Evolutionary conservation across 2,113 vertebrate species (phyloP).

Genomic region (Paramormyrops kingsleyae): DNA sequence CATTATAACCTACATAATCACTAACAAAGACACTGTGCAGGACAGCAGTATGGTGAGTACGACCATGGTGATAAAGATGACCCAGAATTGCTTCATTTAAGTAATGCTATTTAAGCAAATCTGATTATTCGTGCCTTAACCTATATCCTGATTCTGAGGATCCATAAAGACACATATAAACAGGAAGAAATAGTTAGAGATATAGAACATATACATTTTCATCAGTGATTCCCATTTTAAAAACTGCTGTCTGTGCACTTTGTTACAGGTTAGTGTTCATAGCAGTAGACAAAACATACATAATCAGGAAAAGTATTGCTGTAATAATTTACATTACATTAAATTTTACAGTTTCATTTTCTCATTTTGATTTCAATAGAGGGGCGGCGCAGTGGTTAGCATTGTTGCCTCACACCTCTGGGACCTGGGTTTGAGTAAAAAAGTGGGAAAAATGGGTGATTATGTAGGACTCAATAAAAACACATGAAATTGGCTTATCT

Average conservation of each 20-base stretch:
- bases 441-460: conserved; percentile 22
- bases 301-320: conserved; percentile 6
- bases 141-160: not conserved
- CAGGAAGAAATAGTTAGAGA: not conserved
- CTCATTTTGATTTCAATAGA: not conserved
- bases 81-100: not conserved
- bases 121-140: not conserved
- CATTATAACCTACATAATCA: not conserved
- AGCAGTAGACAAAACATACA: not conserved
- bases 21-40: not conserved
- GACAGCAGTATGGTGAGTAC: not conserved
- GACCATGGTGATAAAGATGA: not conserved
- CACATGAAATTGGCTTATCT: conserved; percentile 28
- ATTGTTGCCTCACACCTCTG: no score
- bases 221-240: conserved; percentile 58
- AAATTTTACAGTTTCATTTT: not conserved
- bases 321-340: not conserved
- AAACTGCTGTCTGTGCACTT: conserved; percentile 58
- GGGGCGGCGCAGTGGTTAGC: no score
- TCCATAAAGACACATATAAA: not conserved
- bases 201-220: conserved; percentile 61
- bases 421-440: no score
- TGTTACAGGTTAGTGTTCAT: conserved; percentile 45
- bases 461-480: conserved; percentile 32
- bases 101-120: not conserved